phyloP scores from a whole-genome alignment of 2,888 invertebrate genomes.

The Drosophila kambysellisi region DNA sequence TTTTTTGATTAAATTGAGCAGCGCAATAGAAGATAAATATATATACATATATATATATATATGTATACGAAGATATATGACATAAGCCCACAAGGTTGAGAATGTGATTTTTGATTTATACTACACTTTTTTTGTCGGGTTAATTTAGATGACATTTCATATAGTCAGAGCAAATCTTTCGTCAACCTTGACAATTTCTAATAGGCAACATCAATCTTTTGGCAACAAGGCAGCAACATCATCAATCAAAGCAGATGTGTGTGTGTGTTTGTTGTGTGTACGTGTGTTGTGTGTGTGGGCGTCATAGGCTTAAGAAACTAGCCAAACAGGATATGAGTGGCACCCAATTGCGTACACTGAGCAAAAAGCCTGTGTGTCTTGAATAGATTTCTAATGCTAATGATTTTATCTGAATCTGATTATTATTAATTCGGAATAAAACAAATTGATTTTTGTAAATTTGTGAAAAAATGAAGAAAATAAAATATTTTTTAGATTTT shows the following conservation, averaged over 20 bases:
- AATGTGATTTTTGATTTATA: constrained; percentile 9
- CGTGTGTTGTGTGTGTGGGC: constrained; percentile 7
- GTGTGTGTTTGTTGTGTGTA: background rate
- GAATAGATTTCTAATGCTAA: background rate
- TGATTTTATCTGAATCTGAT: background rate
- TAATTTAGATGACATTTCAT: constrained; percentile 50
- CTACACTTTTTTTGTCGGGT: constrained; percentile 18
- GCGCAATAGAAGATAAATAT: constrained; percentile 9
- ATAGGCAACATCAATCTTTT: constrained; percentile 64
- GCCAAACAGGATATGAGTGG: constrained; percentile 30
- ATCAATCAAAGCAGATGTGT: constrained; percentile 57
- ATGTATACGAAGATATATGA: constrained; percentile 1
- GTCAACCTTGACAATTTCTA: constrained; percentile 55
- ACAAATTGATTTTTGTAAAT: background rate
- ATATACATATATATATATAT: background rate
- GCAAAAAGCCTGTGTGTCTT: too few species aligned
- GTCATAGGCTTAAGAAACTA: constrained; percentile 29
- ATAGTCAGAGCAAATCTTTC: constrained; percentile 38
- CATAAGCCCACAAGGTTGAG: background rate
- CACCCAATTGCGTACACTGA: constrained; percentile 10
- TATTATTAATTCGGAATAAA: background rate
- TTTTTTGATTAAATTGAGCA: constrained; percentile 32
- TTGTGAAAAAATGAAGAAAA: background rate
- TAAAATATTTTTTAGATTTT: background rate
- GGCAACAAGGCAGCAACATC: constrained; percentile 25